These are phyloP conservation scores for Hipparchia sbordonii DNA, from an alignment of 2,888 invertebrate species.

Conservation along the genomic window DNA sequence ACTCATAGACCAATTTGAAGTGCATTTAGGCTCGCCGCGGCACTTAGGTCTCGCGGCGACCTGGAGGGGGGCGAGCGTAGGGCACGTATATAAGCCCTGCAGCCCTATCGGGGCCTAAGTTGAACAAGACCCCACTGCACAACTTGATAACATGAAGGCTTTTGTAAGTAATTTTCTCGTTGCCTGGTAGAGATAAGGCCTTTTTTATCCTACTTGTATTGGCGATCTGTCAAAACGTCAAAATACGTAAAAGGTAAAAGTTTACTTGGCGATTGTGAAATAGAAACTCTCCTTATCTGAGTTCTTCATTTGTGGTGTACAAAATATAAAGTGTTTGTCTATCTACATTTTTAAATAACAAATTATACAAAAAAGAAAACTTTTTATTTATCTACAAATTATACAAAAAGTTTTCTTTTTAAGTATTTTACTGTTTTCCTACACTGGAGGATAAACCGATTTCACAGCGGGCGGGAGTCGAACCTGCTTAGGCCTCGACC, in stretches of 20 bases:
- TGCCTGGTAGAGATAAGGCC: too few species aligned
- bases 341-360: too few species aligned
- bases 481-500: too few species aligned
- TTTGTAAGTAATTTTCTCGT: not conserved
- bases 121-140: slow-evolving; percentile 38
- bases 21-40: slow-evolving; percentile 21
- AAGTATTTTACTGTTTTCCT: not conserved
- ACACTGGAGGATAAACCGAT: not conserved
- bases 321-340: too few species aligned
- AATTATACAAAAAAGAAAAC: too few species aligned
- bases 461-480: too few species aligned
- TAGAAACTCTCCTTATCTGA: too few species aligned
- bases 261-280: too few species aligned
- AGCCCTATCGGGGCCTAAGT: slow-evolving; percentile 33
- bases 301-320: too few species aligned
- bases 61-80: slow-evolving; percentile 39
- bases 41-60: slow-evolving; percentile 28
- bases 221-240: too few species aligned
- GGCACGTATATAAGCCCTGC: slow-evolving; percentile 45
- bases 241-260: too few species aligned
- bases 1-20: slow-evolving; percentile 30
- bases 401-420: not conserved
- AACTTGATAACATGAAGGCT: slow-evolving; percentile 47
- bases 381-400: not conserved
- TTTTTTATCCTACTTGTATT: too few species aligned